Evolutionary conservation across 2,888 invertebrate genomes (phyloP).

Genomic region (Ophion ellenae): DNA sequence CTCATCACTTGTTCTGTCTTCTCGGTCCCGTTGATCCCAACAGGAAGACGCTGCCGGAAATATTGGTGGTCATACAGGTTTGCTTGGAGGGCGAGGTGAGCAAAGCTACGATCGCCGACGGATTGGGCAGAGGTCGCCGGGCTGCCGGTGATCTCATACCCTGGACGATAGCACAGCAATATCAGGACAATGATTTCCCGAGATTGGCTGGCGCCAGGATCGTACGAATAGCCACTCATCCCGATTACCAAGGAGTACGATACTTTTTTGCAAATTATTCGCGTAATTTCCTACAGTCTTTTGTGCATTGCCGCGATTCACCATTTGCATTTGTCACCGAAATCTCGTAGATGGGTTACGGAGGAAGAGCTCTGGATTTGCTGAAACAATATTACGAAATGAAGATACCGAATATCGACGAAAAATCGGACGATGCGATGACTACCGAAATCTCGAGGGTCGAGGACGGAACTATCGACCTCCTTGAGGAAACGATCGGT

Average conservation of each 20-base stretch:
- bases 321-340: slow-evolving; percentile 22
- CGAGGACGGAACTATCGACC: slow-evolving; percentile 86
- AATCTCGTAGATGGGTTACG: slow-evolving; percentile 95
- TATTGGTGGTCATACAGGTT: slow-evolving; percentile 95
- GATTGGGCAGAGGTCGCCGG: slow-evolving; percentile 93
- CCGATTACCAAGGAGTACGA: slow-evolving; percentile 95
- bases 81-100: slow-evolving; percentile 91
- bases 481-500: slow-evolving; percentile 90
- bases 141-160: slow-evolving; percentile 99
- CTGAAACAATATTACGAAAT: slow-evolving; percentile 95
- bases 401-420: slow-evolving; percentile 90
- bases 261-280: slow-evolving; percentile 17
- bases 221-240: slow-evolving; percentile 98
- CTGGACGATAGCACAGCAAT: slow-evolving; percentile 99
- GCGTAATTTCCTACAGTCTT: not conserved
- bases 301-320: not conserved
- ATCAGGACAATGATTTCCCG: slow-evolving; percentile 97
- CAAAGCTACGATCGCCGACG: slow-evolving; percentile 89
- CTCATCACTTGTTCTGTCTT: slow-evolving; percentile 98
- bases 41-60: slow-evolving; percentile 92
- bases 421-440: slow-evolving; percentile 80
- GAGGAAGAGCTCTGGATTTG: slow-evolving; percentile 92
- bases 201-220: slow-evolving; percentile 94
- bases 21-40: slow-evolving; percentile 93
- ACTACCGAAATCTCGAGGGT: slow-evolving; percentile 85